Base-by-base conservation (phyloP, 2,797 vertebrate genomes). In the Coccyzus lansbergi region DNA sequence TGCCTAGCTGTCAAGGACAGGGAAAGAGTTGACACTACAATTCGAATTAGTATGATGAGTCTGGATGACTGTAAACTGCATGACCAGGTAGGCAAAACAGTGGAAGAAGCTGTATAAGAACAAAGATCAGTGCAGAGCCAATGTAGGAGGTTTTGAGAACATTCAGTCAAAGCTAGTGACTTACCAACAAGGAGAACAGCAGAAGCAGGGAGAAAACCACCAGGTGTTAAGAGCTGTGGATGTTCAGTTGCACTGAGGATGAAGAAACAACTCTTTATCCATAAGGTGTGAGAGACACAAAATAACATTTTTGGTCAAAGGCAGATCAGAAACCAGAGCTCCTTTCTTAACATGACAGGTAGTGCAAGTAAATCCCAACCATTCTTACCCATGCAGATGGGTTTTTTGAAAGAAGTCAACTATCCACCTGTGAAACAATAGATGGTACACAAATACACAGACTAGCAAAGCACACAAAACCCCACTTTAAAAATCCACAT, bases 261-360 rank as follows among this genome's bases (percentile, higher is more conserved):
- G 65, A 92, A 92, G 38, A 22, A 67, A 67, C 13, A 59, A 25
- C 28, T 75, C 64, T n/a, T 79, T 10, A 38, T 25, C 68, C 34
- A 33, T 1, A 28, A 90, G 64, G 33, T 51, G 7, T 33, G 36
- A 56, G 48, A 83, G 40, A 62, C 1, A 9, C 28, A 85, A 26
- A 40, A 21, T 29, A 42, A 79, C 38, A 5, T 31, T 70, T 76
- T 31, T 29, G 22, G 58, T 48, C 82, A 44, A 76, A 79, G 15
- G 19, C 12, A 72, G 5, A 26, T 5, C 19, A 53, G 36, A 42
- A 91, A 75, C 4, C 1, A 5, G 78, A 86, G 22, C n/a, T 14
- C 56, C 12, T 42, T 69, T 49, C 26, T 64, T 36, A 75, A 59
- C 0, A 0, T 2, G 5, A 64, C 0, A 25, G 6, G n/a, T 12